These are phyloP conservation scores for Papilio aristodemus DNA, from an alignment of 1,140 invertebrate species.

Conservation along the genomic window DNA sequence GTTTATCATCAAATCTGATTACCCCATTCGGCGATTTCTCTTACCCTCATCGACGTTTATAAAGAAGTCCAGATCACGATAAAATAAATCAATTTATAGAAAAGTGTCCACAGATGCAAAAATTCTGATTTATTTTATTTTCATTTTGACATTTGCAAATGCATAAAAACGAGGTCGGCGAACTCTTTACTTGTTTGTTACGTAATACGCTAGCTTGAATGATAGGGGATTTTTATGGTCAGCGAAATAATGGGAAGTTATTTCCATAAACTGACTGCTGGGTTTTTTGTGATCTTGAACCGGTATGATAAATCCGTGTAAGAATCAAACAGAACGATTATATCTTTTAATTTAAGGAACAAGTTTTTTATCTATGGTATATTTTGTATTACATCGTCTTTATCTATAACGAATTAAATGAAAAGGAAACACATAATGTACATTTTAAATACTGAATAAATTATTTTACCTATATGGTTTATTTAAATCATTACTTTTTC, in stretches of 20 bases:
- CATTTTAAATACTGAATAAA: too few species aligned
- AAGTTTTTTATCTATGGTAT: neutral
- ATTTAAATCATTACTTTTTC: too few species aligned
- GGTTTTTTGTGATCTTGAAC: constrained; percentile 14
- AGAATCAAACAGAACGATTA: neutral
- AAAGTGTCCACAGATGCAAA: neutral
- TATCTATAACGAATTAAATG: too few species aligned
- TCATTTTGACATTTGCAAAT: constrained; percentile 19
- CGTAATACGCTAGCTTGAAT: neutral
- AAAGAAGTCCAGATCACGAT: neutral
- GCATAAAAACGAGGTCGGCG: constrained; percentile 15
- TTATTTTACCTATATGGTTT: too few species aligned
- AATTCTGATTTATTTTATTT: constrained; percentile 25
- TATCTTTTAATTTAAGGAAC: constrained; percentile 7
- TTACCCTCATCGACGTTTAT: too few species aligned
- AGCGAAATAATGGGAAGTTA: neutral
- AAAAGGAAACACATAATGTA: too few species aligned
- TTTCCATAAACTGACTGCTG: neutral
- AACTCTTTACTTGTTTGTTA: neutral
- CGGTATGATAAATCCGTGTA: neutral
- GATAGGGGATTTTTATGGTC: neutral
- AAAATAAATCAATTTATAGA: neutral
- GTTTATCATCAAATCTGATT: too few species aligned
- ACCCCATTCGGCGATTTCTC: too few species aligned
- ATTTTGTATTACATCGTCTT: neutral